phyloP scores from a whole-genome alignment of 2,888 invertebrate genomes.

The Limenitis camilla region DNA sequence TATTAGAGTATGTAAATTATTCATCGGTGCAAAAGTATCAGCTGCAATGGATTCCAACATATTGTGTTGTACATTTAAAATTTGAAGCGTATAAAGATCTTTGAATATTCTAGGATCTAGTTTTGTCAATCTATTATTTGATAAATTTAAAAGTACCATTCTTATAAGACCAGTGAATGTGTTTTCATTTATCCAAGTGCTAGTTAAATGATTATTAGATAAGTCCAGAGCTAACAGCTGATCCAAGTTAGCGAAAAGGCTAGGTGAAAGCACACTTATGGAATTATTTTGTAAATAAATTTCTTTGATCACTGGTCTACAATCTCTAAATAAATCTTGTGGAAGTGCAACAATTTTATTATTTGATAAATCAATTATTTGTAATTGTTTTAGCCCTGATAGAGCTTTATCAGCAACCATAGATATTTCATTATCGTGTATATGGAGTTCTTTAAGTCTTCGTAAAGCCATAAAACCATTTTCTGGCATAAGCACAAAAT shows the following conservation, averaged over 20 bases:
- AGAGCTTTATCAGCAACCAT: slow-evolving; percentile 90
- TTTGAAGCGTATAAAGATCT: slow-evolving; percentile 89
- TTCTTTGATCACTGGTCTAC: slow-evolving; percentile 86
- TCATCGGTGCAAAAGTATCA: slow-evolving; percentile 92
- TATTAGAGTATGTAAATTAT: slow-evolving; percentile 91
- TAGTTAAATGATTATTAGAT: slow-evolving; percentile 89
- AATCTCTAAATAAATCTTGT: slow-evolving; percentile 87
- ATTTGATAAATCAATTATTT: slow-evolving; percentile 90
- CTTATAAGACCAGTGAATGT: slow-evolving; percentile 92
- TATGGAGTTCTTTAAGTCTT: slow-evolving; percentile 84
- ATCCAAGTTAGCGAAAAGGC: slow-evolving; percentile 88
- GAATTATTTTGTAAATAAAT: slow-evolving; percentile 94
- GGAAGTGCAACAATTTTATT: slow-evolving; percentile 93
- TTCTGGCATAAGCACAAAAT: slow-evolving; percentile 87
- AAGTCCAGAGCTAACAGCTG: slow-evolving; percentile 88
- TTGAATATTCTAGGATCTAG: slow-evolving; percentile 89
- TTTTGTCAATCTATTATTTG: slow-evolving; percentile 87
- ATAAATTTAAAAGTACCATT: slow-evolving; percentile 88
- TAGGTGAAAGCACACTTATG: slow-evolving; percentile 88
- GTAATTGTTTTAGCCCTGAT: slow-evolving; percentile 85
- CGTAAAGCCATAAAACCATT: slow-evolving; percentile 87
- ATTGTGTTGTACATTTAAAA: slow-evolving; percentile 89
- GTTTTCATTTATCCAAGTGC: slow-evolving; percentile 88
- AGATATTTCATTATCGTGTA: slow-evolving; percentile 91
- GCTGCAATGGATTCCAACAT: slow-evolving; percentile 87